phyloP scores from a whole-genome alignment of 2,113 vertebrate genomes.

The Syngnathus scovelli region DNA sequence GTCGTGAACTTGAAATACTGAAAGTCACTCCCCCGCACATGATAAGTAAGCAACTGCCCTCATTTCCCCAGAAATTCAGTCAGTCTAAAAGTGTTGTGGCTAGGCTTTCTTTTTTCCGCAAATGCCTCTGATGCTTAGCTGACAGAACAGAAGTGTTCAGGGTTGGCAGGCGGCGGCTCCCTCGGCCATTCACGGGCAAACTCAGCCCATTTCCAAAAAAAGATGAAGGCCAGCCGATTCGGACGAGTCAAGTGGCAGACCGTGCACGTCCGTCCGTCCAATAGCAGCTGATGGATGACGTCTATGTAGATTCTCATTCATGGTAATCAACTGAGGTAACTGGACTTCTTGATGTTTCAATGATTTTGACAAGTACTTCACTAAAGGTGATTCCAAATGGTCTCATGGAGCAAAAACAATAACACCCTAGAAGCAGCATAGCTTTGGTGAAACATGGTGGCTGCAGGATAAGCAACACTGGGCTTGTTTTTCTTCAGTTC shows the following conservation, averaged over 20 bases:
- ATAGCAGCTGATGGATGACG: constrained; percentile 41
- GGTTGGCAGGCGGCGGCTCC: constrained; percentile 33
- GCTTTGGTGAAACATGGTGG: background rate
- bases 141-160: constrained; percentile 41
- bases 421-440: background rate
- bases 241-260: constrained; percentile 34
- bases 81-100: constrained; percentile 32
- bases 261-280: constrained; percentile 37
- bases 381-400: background rate
- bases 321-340: background rate
- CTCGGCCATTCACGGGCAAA: constrained; percentile 42
- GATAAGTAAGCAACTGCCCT: constrained; percentile 20
- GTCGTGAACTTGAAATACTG: constrained; percentile 20
- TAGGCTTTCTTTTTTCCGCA: constrained; percentile 28
- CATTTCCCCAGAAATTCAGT: constrained; percentile 13
- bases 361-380: background rate
- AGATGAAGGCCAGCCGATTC: constrained; percentile 52
- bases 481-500: background rate
- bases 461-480: background rate
- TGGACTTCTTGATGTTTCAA: background rate
- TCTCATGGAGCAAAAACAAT: background rate
- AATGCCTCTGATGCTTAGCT: constrained; percentile 49
- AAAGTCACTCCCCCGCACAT: constrained; percentile 15
- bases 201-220: constrained; percentile 39
- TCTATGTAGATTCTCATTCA: background rate